Evolutionary conservation across 2,888 invertebrate species (phyloP), one percentile per base, ranked within the genome.

Genomic region (Stenchaetothrips biformis): DNA sequence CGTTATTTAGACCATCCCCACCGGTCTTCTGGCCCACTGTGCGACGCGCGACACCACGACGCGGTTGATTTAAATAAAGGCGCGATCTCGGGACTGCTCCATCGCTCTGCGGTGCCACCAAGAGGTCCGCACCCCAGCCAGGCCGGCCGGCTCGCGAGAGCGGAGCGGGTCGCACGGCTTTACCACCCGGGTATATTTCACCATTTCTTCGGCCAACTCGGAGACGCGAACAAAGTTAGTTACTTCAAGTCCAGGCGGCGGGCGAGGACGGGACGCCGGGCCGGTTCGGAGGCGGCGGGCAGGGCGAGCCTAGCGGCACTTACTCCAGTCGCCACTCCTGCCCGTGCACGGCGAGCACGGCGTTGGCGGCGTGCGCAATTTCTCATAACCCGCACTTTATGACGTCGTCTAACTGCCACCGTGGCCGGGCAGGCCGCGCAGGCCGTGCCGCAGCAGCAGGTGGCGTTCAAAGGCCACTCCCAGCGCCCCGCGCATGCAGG

Each of bases 161-260:
- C 53, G 13, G 21, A n/a, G 21, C 21, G 21, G n/a, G 67, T 21
- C 67, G 67, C 13, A n/a, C 59, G 59, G 18, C 59, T 59, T 59
- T 18, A 74, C 67, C 11, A 11, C 67, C 37, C 37, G 37, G 37
- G 67, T 74, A 74, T 74, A 25, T 74, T 74, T 74, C 67, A 74
- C 67, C 67, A 74, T 25, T 59, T 25, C 67, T 74, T 74, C 25
- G 25, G 2, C 67, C 67, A 74, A 74, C 67, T 74, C 67, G 67
- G 11, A 25, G 67, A 74, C 21, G 67, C 67, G 67, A 25, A 74
- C 67, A 74, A 21, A 74, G 67, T 74, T 74, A 25, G 67, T 74
- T 74, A 74, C 67, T 74, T 37, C 21, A 8, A 21, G 67, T 8
- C 67, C 67, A 9, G 53, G 53, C 18, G 53, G 53, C 18, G 53